Evolutionary conservation across 1,140 invertebrate species (phyloP).

Genomic region (Ceratina australensis): DNA sequence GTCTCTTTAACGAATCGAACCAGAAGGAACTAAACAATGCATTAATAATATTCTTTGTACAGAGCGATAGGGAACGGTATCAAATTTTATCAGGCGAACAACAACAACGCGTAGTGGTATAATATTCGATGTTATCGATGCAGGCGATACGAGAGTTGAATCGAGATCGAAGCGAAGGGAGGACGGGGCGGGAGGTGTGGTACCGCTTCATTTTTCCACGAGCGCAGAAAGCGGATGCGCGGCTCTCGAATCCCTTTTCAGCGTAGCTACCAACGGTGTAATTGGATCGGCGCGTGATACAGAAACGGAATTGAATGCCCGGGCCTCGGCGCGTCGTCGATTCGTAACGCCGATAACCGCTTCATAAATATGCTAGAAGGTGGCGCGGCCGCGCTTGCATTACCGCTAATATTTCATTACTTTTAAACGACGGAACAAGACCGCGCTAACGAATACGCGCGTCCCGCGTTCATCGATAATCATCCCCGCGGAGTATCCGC

Average conservation of each 20-base stretch:
- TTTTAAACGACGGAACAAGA: constrained; percentile 52
- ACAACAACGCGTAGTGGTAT: neutral
- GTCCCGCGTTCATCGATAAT: constrained; percentile 43
- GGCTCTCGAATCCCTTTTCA: constrained; percentile 30
- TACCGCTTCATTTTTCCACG: constrained; percentile 17
- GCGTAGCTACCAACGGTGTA: constrained; percentile 36
- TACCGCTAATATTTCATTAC: constrained; percentile 58
- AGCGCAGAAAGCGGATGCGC: neutral
- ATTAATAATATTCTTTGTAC: no score
- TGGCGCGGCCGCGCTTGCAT: constrained; percentile 34
- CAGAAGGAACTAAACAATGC: no score
- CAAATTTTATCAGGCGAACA: neutral
- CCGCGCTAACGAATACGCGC: constrained; percentile 32
- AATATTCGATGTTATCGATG: constrained; percentile 8
- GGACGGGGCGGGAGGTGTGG: neutral
- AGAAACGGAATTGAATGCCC: constrained; percentile 35
- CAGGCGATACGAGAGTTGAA: neutral
- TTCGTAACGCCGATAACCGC: constrained; percentile 59
- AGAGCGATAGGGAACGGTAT: no score
- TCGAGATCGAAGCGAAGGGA: neutral
- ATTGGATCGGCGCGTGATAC: constrained; percentile 49
- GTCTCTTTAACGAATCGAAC: no score
- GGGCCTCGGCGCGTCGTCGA: constrained; percentile 19
- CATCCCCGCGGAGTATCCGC: constrained; percentile 12
- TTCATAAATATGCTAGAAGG: constrained; percentile 56